A percentile compares a stretch with the other conserved stretches of the same genome.
Conservation (phyloP, 1,140 invertebrate genomes). For the Muscidifurax raptorellus region DNA sequence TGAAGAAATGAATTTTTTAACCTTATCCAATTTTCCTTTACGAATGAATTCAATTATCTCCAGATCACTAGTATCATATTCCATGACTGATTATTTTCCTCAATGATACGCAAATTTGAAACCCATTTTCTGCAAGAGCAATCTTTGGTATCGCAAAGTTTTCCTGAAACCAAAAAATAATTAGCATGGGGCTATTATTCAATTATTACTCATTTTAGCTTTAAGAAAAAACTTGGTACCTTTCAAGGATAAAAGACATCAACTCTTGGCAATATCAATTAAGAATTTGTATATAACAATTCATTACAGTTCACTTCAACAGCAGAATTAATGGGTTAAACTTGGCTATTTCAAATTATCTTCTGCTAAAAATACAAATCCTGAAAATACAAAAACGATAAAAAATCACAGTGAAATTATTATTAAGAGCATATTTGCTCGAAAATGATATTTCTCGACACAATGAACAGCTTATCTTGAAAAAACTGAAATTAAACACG, state of each 20-base stretch:
- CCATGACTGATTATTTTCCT: slow-evolving; percentile 29
- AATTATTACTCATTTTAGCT: not conserved
- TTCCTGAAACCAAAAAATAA: not conserved
- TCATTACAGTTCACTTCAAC: too few relatives aligned
- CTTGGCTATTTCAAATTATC: too few relatives aligned
- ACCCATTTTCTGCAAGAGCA: not conserved
- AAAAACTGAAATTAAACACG: too few relatives aligned
- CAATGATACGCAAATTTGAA: not conserved
- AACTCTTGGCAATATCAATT: too few relatives aligned
- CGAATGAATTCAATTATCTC: slow-evolving; percentile 39
- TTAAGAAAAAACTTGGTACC: not conserved
- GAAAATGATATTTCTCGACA: not conserved
- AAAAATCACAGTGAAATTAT: not conserved
- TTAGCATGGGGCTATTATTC: not conserved
- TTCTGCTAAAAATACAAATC: not conserved
- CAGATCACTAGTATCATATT: slow-evolving; percentile 20
- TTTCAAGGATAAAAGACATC: not conserved
- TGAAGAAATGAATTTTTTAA: slow-evolving; percentile 33
- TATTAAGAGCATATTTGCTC: not conserved
- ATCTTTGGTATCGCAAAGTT: not conserved
- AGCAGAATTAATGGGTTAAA: too few relatives aligned
- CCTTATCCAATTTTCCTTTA: slow-evolving; percentile 46
- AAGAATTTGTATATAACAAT: too few relatives aligned
- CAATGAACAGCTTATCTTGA: not conserved
- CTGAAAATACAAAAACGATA: not conserved